These are phyloP conservation scores for Sanderia malayensis DNA, from an alignment of 30 jellyfish, hydroid and myxozoan species.

Conservation along the genomic window DNA sequence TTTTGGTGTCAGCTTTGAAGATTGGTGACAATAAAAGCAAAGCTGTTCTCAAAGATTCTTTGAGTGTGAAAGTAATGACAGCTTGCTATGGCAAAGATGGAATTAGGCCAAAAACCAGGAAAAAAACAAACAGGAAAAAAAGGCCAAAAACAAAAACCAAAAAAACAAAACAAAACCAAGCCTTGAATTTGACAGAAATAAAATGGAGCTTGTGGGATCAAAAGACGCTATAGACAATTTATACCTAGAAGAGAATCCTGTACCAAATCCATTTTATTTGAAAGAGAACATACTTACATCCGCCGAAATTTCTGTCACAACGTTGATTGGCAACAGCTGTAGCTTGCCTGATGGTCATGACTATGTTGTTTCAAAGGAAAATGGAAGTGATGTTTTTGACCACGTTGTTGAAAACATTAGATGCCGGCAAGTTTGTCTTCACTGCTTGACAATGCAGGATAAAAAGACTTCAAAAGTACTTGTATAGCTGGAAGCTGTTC, in stretches of 20 bases:
- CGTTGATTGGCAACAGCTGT: conserved; percentile 1
- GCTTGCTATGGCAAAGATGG: background rate
- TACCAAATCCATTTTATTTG: conserved; percentile 2
- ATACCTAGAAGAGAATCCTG: background rate
- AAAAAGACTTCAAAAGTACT: background rate
- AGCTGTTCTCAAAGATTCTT: background rate
- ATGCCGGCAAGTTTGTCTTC: background rate
- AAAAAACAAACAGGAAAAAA: too few species aligned
- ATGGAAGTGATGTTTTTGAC: background rate
- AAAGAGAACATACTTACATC: conserved; percentile 11
- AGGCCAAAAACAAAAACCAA: too few species aligned
- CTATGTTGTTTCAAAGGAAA: conserved; percentile 12
- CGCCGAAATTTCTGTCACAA: conserved; percentile 11
- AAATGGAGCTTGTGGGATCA: background rate
- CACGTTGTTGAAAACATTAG: background rate
- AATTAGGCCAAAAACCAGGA: too few species aligned
- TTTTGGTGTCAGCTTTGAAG: background rate
- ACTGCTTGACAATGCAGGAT: background rate
- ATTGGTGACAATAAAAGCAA: background rate
- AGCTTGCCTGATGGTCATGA: conserved; percentile 16
- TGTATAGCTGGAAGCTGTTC: background rate
- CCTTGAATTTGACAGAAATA: background rate
- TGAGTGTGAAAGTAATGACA: background rate
- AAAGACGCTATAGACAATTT: background rate
- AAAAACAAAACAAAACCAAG: too few species aligned